Evolutionary conservation across 23 tunicate genomes (phyloP).

Genomic region (Diplosoma virens): DNA sequence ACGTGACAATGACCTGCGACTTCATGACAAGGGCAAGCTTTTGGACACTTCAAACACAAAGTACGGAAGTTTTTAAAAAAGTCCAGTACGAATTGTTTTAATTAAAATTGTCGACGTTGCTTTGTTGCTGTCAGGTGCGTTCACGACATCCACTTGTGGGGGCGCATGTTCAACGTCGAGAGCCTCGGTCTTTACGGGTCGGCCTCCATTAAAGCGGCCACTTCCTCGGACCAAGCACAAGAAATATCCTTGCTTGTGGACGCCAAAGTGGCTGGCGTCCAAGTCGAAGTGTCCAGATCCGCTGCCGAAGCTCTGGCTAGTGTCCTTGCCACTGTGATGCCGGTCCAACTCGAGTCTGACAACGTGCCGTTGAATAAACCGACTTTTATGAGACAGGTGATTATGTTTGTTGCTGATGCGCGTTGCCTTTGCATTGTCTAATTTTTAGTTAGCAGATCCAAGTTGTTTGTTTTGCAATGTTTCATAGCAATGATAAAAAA

Average conservation of each 20-base stretch:
- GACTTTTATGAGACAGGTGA: constrained; percentile 17
- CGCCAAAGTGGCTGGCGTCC: constrained; percentile 73
- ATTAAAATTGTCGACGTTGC: too few species aligned
- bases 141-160: constrained; percentile 76
- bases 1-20: too few species aligned
- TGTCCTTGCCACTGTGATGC: constrained; percentile 19
- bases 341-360: not conserved
- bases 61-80: too few species aligned
- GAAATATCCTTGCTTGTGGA: constrained; percentile 69
- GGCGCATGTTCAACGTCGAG: constrained; percentile 60
- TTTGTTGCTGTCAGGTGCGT: constrained; percentile 11
- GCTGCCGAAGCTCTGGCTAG: constrained; percentile 66
- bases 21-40: too few species aligned
- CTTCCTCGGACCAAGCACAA: not conserved
- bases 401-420: not conserved
- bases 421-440: not conserved
- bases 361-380: not conserved
- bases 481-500: too few species aligned
- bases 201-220: constrained; percentile 49
- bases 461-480: not conserved
- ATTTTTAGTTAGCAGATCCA: not conserved
- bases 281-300: constrained; percentile 65
- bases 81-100: too few species aligned
- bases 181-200: constrained; percentile 78
- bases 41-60: too few species aligned